Base-by-base conservation (phyloP, 1,140 invertebrate genomes). In the Pectinophora gossypiella region DNA sequence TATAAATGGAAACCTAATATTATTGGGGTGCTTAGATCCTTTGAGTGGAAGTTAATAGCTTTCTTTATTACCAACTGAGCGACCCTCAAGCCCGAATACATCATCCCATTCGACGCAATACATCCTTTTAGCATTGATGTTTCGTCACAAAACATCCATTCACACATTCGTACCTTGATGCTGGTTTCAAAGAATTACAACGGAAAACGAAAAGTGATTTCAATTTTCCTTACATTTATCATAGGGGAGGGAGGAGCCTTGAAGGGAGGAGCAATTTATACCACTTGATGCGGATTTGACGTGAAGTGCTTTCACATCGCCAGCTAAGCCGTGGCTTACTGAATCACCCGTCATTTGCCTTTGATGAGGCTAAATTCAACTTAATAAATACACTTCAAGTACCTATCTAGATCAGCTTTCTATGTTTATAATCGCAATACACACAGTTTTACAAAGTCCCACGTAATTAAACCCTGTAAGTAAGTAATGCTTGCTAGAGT, bases 151-250 rank as follows among this genome's bases (percentile, higher is more conserved):
- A 53, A 61, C 56, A 68, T 45, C 64, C 61, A 67, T 71, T 66
- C 55, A 53, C 46, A 56, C 54, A 61, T 69, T 32, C 27, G 27
- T 32, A 32, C 27, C n/a, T 32, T 32, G 27, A 9, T n/a, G 2
- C 9, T n/a, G 27, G 27, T 32, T n/a, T 32, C n/a, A n/a, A 32
- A 19, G 60, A 60, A 72, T 68, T 66, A 57, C 52, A 61, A 61
- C 57, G 61, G 63, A 50, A 70, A 73, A 68, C 61, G 66, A 64
- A 69, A 74, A 65, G 63, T 71, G 69, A 74, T 74, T 72, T 73
- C 68, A 72, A 76, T 76, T 79, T 80, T 65, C 69, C 57, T 51
- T 57, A 68, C 72, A 76, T 76, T 80, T 73, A 80, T 80, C 72
- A 74, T 71, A 72, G 61, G 19, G 47, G 51, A 53, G 27, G 70